Conservation (phyloP, 2,888 invertebrate genomes). For the Eristalis pertinax region DNA sequence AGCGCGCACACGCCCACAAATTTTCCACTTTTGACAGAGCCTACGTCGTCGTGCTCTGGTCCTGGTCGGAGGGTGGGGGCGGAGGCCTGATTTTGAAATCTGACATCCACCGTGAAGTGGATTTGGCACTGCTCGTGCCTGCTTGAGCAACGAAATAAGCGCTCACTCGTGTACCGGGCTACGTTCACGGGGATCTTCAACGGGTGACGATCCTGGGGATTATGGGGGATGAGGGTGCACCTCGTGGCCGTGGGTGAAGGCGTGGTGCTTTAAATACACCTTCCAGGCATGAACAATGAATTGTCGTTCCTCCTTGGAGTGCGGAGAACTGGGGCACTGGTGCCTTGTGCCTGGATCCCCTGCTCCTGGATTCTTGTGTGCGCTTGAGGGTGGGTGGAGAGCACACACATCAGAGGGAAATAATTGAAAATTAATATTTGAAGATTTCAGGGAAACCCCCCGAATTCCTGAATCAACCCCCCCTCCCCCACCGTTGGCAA, state of each 20-base stretch:
- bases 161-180: not conserved
- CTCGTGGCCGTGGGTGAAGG: not conserved
- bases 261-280: slow-evolving; percentile 38
- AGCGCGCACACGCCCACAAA: not conserved
- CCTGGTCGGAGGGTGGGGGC: not conserved
- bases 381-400: not conserved
- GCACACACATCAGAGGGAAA: slow-evolving; percentile 12
- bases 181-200: slow-evolving; percentile 2
- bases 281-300: slow-evolving; percentile 33
- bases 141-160: slow-evolving; percentile 13
- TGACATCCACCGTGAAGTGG: slow-evolving; percentile 32
- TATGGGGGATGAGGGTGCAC: not conserved
- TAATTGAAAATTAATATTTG: slow-evolving; percentile 52
- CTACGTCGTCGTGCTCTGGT: not conserved
- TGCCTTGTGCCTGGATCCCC: too few species aligned
- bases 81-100: slow-evolving; percentile 45
- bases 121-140: slow-evolving; percentile 18
- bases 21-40: not conserved
- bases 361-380: not conserved
- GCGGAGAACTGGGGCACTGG: not conserved
- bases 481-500: not conserved
- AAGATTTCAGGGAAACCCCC: slow-evolving; percentile 7
- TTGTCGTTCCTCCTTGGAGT: slow-evolving; percentile 3
- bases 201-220: not conserved
- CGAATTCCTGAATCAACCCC: not conserved